Conservation (phyloP, 2,113 vertebrate species). For the Nothobranchius furzeri region DNA sequence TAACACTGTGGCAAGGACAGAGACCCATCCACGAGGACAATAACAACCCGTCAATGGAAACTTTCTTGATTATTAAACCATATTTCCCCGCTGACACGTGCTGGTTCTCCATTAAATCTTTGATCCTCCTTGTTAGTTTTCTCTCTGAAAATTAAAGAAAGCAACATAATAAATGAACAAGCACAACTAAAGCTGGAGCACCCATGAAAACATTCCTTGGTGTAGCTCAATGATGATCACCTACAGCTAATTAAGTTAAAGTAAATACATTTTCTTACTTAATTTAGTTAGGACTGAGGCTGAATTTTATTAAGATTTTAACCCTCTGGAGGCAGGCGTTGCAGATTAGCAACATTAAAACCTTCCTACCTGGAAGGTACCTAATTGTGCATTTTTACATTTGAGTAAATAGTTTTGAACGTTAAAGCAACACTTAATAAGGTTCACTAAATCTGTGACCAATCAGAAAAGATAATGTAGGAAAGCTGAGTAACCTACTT, state of each 20-base stretch:
- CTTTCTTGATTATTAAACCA: conserved; percentile 59
- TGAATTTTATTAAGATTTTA: too few relatives aligned
- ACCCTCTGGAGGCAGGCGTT: too few relatives aligned
- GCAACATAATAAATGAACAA: conserved; percentile 64
- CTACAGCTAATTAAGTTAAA: conserved; percentile 68
- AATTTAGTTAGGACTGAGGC: not conserved
- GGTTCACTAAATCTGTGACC: too few relatives aligned
- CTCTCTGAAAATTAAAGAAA: conserved; percentile 57
- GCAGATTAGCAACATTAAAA: too few relatives aligned
- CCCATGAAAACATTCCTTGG: conserved; percentile 49
- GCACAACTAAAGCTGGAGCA: conserved; percentile 40
- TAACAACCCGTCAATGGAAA: conserved; percentile 31
- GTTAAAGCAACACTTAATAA: too few relatives aligned
- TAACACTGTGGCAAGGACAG: conserved; percentile 34
- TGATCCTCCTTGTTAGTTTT: conserved; percentile 56
- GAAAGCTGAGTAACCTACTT: too few relatives aligned
- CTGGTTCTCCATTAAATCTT: conserved; percentile 73
- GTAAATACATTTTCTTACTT: conserved; percentile 23
- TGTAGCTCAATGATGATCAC: conserved; percentile 49
- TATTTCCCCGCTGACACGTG: conserved; percentile 64
- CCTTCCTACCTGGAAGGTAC: too few relatives aligned
- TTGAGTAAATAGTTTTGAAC: too few relatives aligned
- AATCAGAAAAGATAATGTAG: too few relatives aligned
- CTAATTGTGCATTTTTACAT: too few relatives aligned
- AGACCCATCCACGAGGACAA: conserved; percentile 40